These are phyloP conservation scores for Bombus terrestris DNA, from an alignment of 1,140 invertebrate species.

Conservation along the genomic window DNA sequence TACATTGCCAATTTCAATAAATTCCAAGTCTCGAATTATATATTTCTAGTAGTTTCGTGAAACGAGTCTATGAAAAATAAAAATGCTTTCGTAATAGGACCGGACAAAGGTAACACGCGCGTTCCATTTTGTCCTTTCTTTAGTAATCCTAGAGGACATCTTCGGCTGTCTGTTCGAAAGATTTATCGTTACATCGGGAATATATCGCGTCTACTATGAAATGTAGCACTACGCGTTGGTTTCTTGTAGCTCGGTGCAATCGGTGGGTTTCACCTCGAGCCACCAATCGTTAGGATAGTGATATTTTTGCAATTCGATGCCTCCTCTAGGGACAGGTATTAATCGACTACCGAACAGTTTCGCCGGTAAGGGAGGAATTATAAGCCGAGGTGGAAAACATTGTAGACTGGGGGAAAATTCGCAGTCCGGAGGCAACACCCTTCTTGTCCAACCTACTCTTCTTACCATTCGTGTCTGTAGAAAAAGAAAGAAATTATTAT, in stretches of 20 bases:
- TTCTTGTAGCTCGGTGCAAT: constrained; percentile 76
- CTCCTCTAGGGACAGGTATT: constrained; percentile 84
- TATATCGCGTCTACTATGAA: background rate
- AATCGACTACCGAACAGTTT: constrained; percentile 81
- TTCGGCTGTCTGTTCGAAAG: background rate
- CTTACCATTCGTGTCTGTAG: constrained; percentile 80
- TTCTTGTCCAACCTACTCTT: constrained; percentile 84
- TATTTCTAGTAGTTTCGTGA: background rate
- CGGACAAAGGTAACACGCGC: background rate
- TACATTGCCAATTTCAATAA: background rate
- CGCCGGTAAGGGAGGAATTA: constrained; percentile 82
- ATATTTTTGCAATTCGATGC: constrained; percentile 86
- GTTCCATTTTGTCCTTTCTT: background rate
- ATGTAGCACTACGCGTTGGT: constrained; percentile 55
- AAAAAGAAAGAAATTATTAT: background rate
- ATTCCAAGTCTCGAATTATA: background rate
- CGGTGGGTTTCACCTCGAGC: constrained; percentile 83
- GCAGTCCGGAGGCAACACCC: constrained; percentile 84
- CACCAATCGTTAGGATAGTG: constrained; percentile 86
- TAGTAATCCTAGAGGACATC: background rate
- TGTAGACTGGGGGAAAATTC: constrained; percentile 82
- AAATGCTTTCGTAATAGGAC: background rate
- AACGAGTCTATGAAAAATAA: background rate
- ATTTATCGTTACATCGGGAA: background rate
- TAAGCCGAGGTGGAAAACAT: constrained; percentile 84